Evolutionary conservation across 1,140 invertebrate genomes (phyloP).

Genomic region (Melanaphis sacchari): DNA sequence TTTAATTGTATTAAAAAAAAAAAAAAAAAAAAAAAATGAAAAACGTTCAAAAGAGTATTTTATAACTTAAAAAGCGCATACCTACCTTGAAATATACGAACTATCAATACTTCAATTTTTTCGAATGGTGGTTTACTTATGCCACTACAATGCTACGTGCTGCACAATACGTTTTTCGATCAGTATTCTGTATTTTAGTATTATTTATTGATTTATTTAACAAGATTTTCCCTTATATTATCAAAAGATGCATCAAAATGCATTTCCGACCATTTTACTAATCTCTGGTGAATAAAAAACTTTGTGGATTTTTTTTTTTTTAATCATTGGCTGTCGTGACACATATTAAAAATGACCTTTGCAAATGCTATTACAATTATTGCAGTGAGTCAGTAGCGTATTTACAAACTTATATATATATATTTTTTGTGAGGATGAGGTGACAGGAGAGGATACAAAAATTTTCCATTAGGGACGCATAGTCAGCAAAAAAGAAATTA

Average conservation of each 20-base stretch:
- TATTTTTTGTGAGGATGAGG: no score
- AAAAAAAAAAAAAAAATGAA: no score
- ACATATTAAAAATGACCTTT: not conserved
- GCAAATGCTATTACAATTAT: not conserved
- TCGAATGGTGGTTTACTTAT: accelerated
- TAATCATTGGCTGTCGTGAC: not conserved
- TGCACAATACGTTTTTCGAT: not conserved
- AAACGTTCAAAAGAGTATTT: not conserved
- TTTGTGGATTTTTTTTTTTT: not conserved
- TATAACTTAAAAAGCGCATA: not conserved
- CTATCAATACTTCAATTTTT: not conserved
- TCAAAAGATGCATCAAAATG: not conserved
- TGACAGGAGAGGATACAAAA: no score
- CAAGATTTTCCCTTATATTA: not conserved
- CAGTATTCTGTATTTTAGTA: not conserved
- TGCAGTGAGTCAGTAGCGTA: no score
- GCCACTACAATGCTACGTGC: no score
- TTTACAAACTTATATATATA: no score
- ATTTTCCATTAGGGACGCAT: no score
- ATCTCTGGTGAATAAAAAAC: not conserved
- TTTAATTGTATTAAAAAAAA: not conserved
- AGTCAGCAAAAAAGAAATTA: no score
- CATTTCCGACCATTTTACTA: not conserved
- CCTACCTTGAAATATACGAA: not conserved
- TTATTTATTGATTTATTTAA: not conserved